These are phyloP conservation scores for Megaceryle maxima DNA, from an alignment of 2,113 vertebrate genomes.

Conservation along the genomic window DNA sequence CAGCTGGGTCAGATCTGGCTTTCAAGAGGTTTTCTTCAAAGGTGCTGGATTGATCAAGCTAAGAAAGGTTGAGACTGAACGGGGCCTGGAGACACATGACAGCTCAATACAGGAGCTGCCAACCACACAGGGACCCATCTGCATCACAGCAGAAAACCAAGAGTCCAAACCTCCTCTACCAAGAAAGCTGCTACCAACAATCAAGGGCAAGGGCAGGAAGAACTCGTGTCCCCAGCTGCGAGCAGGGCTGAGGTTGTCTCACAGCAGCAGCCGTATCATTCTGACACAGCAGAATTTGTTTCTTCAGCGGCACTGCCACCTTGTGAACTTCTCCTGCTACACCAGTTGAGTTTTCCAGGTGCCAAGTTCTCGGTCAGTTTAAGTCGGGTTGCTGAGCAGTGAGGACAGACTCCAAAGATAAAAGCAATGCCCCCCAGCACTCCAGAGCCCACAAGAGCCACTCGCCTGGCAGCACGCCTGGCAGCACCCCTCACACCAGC, in stretches of 20 bases:
- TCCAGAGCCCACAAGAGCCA: accelerated
- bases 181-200: accelerated
- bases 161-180: accelerated
- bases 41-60: no score
- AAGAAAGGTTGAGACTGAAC: background rate
- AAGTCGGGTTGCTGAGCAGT: accelerated
- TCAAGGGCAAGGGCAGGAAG: accelerated
- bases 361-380: accelerated
- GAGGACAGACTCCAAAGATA: accelerated
- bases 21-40: accelerated
- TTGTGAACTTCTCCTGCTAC: background rate
- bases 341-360: accelerated
- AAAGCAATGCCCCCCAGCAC: accelerated
- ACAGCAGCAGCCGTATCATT: accelerated
- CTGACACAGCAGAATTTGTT: background rate
- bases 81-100: accelerated
- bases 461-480: background rate
- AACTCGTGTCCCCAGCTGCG: accelerated
- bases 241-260: background rate
- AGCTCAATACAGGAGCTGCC: accelerated
- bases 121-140: accelerated
- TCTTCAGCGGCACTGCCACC: background rate
- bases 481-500: background rate
- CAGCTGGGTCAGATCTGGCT: background rate
- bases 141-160: background rate